Conservation (phyloP, 2,113 vertebrate species). For the Castor canadensis region DNA sequence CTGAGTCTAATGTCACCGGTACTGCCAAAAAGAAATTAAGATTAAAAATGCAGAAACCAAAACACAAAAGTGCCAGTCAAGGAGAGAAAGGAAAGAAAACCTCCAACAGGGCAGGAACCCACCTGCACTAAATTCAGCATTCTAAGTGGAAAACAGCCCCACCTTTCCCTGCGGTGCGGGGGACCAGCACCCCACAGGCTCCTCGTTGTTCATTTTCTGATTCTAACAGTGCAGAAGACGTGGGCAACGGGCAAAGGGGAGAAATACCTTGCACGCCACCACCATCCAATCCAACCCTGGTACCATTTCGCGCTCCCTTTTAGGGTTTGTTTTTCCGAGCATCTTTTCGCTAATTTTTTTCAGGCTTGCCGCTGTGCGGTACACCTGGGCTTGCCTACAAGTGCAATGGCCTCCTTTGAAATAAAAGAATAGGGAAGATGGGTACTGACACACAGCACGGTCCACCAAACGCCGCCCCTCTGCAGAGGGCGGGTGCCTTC, state of each 20-base stretch:
- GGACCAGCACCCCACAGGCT: not conserved
- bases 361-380: not conserved
- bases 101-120: not conserved
- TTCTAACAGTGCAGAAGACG: not conserved
- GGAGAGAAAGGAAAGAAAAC: not conserved
- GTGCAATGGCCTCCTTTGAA: too few relatives aligned
- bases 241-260: not conserved
- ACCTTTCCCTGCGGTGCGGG: not conserved
- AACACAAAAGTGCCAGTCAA: not conserved
- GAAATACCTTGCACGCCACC: not conserved
- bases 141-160: not conserved
- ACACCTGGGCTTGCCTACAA: not conserved
- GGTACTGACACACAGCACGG: not conserved
- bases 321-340: not conserved
- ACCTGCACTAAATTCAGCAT: not conserved
- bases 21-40: too few relatives aligned
- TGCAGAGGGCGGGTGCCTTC: not conserved
- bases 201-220: not conserved
- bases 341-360: not conserved
- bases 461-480: not conserved
- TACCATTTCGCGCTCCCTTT: rapidly evolving
- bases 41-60: too few relatives aligned
- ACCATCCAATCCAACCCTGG: not conserved
- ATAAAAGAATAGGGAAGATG: too few relatives aligned
- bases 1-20: too few relatives aligned